A percentile compares a stretch with the other conserved stretches of the same genome.
Evolutionary conservation across 2,888 invertebrate genomes (phyloP).

Genomic region (Orthosia incerta): DNA sequence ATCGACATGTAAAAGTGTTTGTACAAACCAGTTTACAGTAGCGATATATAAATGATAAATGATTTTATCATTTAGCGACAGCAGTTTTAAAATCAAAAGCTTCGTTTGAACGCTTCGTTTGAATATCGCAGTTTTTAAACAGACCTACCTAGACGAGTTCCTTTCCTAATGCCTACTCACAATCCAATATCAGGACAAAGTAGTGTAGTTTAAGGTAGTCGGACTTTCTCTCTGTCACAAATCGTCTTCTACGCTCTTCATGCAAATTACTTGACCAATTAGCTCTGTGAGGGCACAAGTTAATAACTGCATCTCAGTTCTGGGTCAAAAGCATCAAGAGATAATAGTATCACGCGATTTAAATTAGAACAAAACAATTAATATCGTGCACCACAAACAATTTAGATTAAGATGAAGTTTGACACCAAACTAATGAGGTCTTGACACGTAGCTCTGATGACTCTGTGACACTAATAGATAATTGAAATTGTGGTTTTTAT

Average conservation of each 20-base stretch:
- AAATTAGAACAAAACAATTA: conserved; percentile 57
- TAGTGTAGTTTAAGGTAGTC: background rate
- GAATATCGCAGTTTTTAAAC: background rate
- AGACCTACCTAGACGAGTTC: background rate
- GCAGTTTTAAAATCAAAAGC: too few relatives aligned
- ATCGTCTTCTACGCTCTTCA: background rate
- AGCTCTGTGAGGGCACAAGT: conserved; percentile 14
- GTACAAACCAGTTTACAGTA: too few relatives aligned
- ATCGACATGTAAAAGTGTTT: too few relatives aligned
- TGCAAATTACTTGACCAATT: conserved; percentile 20
- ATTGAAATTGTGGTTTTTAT: conserved; percentile 24
- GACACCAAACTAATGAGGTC: conserved; percentile 57
- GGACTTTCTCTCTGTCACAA: background rate
- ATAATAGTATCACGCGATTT: conserved; percentile 35
- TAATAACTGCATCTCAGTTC: conserved; percentile 26
- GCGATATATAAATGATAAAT: too few relatives aligned
- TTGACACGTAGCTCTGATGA: conserved; percentile 53
- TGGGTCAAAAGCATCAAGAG: conserved; percentile 34
- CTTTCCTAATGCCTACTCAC: background rate
- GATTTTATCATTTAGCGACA: too few relatives aligned
- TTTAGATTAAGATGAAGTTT: conserved; percentile 48
- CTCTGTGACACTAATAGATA: conserved; percentile 28
- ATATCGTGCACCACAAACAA: conserved; percentile 33
- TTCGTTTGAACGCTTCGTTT: background rate
- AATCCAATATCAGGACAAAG: background rate